These are phyloP conservation scores for Glomeris maerens DNA, from an alignment of 1,140 invertebrate genomes.

Conservation along the genomic window DNA sequence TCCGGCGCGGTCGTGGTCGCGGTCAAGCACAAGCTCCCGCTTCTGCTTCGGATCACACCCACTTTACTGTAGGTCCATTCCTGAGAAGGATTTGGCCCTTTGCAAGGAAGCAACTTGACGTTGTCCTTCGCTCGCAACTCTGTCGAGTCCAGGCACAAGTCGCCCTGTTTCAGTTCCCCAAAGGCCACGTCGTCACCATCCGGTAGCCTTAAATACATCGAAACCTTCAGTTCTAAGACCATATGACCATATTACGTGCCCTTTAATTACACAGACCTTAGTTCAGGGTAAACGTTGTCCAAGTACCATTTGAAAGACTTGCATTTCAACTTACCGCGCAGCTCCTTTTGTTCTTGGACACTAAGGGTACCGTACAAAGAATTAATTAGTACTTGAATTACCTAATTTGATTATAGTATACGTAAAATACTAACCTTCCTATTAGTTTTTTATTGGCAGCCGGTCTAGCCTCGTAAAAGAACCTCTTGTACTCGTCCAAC, in stretches of 20 bases:
- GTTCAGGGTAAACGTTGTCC: constrained; percentile 31
- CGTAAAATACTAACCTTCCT: constrained; percentile 85
- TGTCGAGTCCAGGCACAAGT: constrained; percentile 26
- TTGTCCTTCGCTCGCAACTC: constrained; percentile 19
- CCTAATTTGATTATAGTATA: no score
- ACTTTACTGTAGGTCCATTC: constrained; percentile 24
- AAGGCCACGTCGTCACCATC: constrained; percentile 28
- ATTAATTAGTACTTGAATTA: no score
- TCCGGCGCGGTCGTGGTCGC: constrained; percentile 17
- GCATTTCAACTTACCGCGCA: constrained; percentile 30
- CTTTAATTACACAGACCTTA: constrained; percentile 19
- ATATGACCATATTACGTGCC: no score
- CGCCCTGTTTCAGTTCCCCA: constrained; percentile 28
- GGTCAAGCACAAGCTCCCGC: constrained; percentile 22
- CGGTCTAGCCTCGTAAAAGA: constrained; percentile 75
- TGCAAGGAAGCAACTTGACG: constrained; percentile 2
- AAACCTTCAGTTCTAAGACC: not conserved
- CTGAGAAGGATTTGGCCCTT: constrained; percentile 5
- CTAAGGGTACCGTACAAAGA: no score
- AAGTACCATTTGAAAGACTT: constrained; percentile 34
- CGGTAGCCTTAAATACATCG: constrained; percentile 18
- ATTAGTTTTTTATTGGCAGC: constrained; percentile 70
- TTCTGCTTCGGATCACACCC: constrained; percentile 21
- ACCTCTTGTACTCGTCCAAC: constrained; percentile 91
- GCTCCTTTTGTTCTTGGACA: constrained; percentile 20